A percentile compares a stretch with the other conserved stretches of the same genome.
phyloP scores from a whole-genome alignment of 2,888 invertebrate species.

The Homarus gammarus region DNA sequence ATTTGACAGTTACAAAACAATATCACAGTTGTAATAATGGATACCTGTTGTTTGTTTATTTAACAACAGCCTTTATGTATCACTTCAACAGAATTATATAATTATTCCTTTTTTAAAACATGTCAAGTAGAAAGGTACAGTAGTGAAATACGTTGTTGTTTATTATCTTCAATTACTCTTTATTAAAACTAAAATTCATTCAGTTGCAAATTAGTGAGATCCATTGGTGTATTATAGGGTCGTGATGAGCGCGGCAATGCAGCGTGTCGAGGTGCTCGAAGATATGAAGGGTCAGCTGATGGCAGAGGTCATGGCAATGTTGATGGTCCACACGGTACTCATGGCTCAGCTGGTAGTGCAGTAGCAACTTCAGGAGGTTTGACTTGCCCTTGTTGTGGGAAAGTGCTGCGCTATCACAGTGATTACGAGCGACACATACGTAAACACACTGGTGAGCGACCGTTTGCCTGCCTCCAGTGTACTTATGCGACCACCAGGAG shows the following conservation, averaged over 20 bases:
- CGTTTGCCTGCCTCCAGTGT: conserved; percentile 44
- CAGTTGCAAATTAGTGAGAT: conserved; percentile 27
- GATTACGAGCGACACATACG: conserved; percentile 37
- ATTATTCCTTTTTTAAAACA: no score
- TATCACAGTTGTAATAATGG: no score
- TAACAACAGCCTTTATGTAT: no score
- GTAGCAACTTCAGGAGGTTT: not conserved
- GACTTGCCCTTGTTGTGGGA: conserved; percentile 31
- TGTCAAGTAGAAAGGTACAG: no score
- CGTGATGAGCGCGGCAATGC: conserved; percentile 1
- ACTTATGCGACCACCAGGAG: conserved; percentile 35
- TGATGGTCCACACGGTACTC: not conserved
- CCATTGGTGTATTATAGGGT: conserved; percentile 34
- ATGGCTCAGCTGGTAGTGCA: no score
- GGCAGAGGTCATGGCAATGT: not conserved
- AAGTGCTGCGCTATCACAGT: conserved; percentile 26
- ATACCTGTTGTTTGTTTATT: no score
- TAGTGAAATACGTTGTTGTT: no score
- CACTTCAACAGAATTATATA: no score
- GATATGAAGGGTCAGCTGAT: not conserved
- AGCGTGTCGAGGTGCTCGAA: not conserved
- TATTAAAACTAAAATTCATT: no score
- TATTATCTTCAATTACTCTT: no score
- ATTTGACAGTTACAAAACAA: no score
- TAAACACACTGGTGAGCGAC: conserved; percentile 47